Conservation (phyloP, 2,888 invertebrate species). For the Eurois occulta region DNA sequence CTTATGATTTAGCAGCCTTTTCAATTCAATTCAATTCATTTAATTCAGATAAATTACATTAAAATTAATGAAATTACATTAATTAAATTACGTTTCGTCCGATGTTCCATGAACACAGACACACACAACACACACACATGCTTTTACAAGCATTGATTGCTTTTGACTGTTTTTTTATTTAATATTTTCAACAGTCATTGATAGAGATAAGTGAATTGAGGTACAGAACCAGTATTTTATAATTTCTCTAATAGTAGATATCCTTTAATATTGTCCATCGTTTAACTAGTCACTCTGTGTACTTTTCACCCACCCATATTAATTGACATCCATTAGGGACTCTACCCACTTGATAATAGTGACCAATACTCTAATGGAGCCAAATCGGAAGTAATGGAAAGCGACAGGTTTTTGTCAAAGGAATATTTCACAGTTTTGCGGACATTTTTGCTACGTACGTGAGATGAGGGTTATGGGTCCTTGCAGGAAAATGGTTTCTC, state of each 20-base stretch:
- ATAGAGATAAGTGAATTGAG: no score
- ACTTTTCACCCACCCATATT: slow-evolving; percentile 20
- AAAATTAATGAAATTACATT: no score
- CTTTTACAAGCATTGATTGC: no score
- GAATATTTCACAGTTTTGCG: slow-evolving; percentile 20
- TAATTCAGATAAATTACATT: no score
- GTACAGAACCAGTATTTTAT: no score
- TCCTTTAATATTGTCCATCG: not conserved
- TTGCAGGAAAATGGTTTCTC: slow-evolving; percentile 14
- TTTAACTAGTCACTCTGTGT: slow-evolving; percentile 3
- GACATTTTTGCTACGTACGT: slow-evolving; percentile 4
- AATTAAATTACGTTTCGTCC: no score
- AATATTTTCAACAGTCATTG: no score
- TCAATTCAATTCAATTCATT: no score
- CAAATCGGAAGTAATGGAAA: slow-evolving; percentile 37
- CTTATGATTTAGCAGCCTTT: no score
- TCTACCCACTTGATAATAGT: slow-evolving; percentile 23
- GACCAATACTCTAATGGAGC: slow-evolving; percentile 56
- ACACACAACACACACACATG: no score
- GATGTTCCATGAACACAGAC: no score
- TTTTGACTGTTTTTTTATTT: no score
- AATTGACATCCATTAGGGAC: slow-evolving; percentile 44
- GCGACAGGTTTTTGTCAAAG: slow-evolving; percentile 16
- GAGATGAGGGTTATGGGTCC: slow-evolving; percentile 7
- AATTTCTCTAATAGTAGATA: not conserved